Base-by-base conservation (phyloP, 2,113 vertebrate species). In the Albula goreensis region DNA sequence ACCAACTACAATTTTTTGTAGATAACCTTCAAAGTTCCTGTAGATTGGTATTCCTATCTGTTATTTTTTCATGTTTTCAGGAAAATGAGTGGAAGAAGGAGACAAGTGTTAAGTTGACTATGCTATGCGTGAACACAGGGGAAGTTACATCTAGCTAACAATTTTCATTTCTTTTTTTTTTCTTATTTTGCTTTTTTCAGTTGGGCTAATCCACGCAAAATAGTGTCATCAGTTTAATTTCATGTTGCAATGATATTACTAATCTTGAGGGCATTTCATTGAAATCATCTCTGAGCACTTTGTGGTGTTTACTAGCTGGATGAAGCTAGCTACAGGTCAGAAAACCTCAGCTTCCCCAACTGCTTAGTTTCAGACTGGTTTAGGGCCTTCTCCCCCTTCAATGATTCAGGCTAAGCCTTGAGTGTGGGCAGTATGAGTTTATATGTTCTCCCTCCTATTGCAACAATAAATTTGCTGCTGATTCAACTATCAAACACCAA, bases 401-500 rank as follows among this genome's bases (percentile, higher is more conserved):
- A 22, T 22, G 19, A 2, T 3, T 66, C 56, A 60, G 31, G 31
- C 31, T 41, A 41, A 66, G 2, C 60, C 22, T 22, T 66, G 60
- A n/a, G 22, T 60, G 57, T 15, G 56, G 11, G 17, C 12, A 60
- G 12, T 60, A 11, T 60, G 17, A 60, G 11, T 3, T 13, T 5
- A 86, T 89, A 89, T 84, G 84, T 80, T 88, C 88, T 25, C 7
- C 77, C 0, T 84, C 85, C 50, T 85, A 66, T 70, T 83, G 88
- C 90, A 84, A 84, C 90, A 94, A 88, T 90, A 91, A 89, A 85
- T 90, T 82, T 90, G 92, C 91, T 91, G 91, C 92, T 92, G 88
- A 90, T 89, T 41, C 31, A 89, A 88, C 90, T 91, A 93, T 90
- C 89, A 91, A 93, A 91, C 88, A 90, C 83, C 91, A 91, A 92